These are phyloP conservation scores for Pediacus dermestoides DNA, from an alignment of 2,888 invertebrate species.

Conservation along the genomic window DNA sequence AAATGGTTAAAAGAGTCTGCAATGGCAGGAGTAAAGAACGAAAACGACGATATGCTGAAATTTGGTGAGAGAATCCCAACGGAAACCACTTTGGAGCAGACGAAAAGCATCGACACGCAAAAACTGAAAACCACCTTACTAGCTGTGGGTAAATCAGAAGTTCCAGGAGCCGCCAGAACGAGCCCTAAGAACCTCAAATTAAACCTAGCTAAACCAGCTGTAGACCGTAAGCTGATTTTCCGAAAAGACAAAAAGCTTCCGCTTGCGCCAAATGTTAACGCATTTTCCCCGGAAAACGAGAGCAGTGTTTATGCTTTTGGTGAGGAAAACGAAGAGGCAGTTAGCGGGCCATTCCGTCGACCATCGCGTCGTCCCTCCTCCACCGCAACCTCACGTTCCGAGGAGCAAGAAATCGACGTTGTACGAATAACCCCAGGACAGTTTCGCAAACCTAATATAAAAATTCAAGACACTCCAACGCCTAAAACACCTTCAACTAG, in stretches of 20 bases:
- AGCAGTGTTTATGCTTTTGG: conserved; percentile 71
- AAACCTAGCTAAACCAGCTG: conserved; percentile 25
- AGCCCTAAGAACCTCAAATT: conserved; percentile 16
- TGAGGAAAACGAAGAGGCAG: conserved; percentile 58
- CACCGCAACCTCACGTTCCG: conserved; percentile 49
- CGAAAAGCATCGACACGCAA: conserved; percentile 29
- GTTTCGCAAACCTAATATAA: conserved; percentile 7
- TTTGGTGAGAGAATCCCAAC: conserved; percentile 44
- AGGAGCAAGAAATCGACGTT: no score
- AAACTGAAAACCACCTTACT: conserved; percentile 32
- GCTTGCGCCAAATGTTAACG: conserved; percentile 53
- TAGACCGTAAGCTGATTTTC: conserved; percentile 56
- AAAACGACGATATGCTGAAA: conserved; percentile 44
- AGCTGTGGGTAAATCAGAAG: conserved; percentile 13
- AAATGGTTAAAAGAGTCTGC: conserved; percentile 57
- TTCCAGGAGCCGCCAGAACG: conserved; percentile 5
- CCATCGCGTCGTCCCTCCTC: conserved; percentile 51
- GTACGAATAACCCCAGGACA: no score
- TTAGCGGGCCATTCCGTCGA: conserved; percentile 58
- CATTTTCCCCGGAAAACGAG: conserved; percentile 67
- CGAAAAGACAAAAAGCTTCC: conserved; percentile 53
- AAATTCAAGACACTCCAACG: neutral
- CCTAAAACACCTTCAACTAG: no score
- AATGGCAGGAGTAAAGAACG: conserved; percentile 44
- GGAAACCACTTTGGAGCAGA: conserved; percentile 34